A percentile compares a stretch with the other conserved stretches of the same genome.
Evolutionary conservation across 2,113 vertebrate genomes (phyloP).

Genomic region (Symphodus melops): DNA sequence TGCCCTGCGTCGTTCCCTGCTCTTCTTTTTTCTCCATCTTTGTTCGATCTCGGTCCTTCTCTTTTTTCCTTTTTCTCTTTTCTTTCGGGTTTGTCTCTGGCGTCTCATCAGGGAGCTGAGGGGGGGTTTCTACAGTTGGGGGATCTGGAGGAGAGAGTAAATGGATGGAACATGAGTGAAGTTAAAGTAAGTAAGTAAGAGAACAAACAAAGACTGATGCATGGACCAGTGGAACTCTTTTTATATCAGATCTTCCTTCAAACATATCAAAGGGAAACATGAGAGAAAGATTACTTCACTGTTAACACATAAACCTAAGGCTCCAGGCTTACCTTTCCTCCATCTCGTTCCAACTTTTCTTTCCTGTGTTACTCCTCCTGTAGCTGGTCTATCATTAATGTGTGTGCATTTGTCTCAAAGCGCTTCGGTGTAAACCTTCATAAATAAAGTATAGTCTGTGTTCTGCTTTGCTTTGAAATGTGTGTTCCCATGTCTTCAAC

Average conservation of each 20-base stretch:
- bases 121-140: slow-evolving; percentile 36
- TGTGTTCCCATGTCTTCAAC: neutral
- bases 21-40: slow-evolving; percentile 68
- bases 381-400: slow-evolving; percentile 32
- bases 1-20: slow-evolving; percentile 60
- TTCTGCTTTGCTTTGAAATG: neutral
- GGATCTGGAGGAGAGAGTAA: slow-evolving; percentile 55
- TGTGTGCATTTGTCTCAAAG: slow-evolving; percentile 10
- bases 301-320: slow-evolving; percentile 13
- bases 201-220: slow-evolving; percentile 37
- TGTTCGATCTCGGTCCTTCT: slow-evolving; percentile 71
- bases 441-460: slow-evolving; percentile 6
- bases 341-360: neutral
- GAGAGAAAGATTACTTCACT: slow-evolving; percentile 13
- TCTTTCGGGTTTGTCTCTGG: slow-evolving; percentile 68
- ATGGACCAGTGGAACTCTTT: slow-evolving; percentile 16
- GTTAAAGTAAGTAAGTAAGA: neutral
- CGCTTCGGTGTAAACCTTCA: neutral
- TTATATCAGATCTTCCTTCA: neutral
- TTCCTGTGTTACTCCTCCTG: slow-evolving; percentile 16
- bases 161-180: slow-evolving; percentile 17
- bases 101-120: slow-evolving; percentile 29
- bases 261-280: slow-evolving; percentile 22
- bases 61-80: slow-evolving; percentile 81
- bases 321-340: neutral